These are phyloP conservation scores for Vidua macroura DNA, from an alignment of 2,113 vertebrate genomes.

Conservation along the genomic window DNA sequence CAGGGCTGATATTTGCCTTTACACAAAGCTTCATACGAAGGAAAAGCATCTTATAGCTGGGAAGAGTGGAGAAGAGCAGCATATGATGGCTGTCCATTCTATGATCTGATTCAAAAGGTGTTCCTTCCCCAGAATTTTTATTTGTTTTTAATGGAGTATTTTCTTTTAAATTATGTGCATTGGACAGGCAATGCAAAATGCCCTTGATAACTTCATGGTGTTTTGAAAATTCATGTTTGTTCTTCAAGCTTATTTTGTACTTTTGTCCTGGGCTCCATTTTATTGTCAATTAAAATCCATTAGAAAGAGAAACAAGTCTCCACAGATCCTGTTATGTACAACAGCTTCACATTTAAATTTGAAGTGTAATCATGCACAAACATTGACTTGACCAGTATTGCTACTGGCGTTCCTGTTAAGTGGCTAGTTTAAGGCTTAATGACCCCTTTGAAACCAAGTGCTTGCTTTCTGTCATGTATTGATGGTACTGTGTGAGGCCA, in stretches of 20 bases:
- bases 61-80: background rate
- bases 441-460: constrained; percentile 13
- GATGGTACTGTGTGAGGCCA: background rate
- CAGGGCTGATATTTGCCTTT: fast-evolving
- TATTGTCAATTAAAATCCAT: constrained; percentile 17
- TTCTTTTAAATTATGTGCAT: background rate
- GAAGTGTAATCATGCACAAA: constrained; percentile 31
- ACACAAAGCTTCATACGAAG: background rate
- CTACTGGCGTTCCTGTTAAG: background rate
- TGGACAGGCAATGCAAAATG: background rate
- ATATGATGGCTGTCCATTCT: background rate
- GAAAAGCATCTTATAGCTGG: background rate
- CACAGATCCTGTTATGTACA: background rate
- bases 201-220: background rate
- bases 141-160: background rate
- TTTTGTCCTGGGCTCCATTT: background rate
- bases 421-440: constrained; percentile 53
- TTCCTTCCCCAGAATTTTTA: background rate
- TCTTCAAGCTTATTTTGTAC: background rate
- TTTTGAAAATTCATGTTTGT: background rate
- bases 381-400: constrained; percentile 52
- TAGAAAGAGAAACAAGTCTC: constrained; percentile 27
- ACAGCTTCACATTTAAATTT: constrained; percentile 10
- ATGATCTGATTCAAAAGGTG: background rate
- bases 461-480: background rate